Evolutionary conservation across 2,888 invertebrate genomes (phyloP).

Genomic region (Luffia ferchaultella): DNA sequence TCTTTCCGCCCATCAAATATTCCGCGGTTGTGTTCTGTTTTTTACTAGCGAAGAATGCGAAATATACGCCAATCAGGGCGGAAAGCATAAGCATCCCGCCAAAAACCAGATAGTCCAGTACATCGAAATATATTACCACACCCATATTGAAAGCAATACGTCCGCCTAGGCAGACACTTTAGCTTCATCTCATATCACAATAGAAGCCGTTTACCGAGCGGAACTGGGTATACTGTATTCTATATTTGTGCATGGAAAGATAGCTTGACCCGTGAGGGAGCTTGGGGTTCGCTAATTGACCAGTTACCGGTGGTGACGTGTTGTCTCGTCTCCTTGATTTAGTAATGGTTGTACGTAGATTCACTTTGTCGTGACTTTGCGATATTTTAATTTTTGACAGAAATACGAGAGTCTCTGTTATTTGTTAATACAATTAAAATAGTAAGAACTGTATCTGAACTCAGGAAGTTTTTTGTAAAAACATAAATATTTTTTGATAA

Average conservation of each 20-base stretch:
- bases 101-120: conserved; percentile 73
- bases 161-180: conserved; percentile 34
- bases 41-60: conserved; percentile 72
- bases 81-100: conserved; percentile 71
- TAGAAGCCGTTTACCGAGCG: conserved; percentile 34
- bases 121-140: conserved; percentile 55
- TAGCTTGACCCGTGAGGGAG: conserved; percentile 27
- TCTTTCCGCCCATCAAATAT: conserved; percentile 78
- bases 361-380: too few species aligned
- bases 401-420: too few species aligned
- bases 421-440: too few species aligned
- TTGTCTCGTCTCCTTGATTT: too few species aligned
- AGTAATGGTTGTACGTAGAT: too few species aligned
- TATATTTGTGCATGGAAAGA: conserved; percentile 31
- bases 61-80: conserved; percentile 73
- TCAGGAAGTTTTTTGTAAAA: too few species aligned
- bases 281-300: conserved; percentile 39
- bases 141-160: conserved; percentile 22
- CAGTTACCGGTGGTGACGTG: conserved; percentile 29
- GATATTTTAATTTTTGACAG: too few species aligned
- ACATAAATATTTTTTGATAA: too few species aligned
- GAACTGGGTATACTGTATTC: conserved; percentile 31
- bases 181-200: conserved; percentile 39
- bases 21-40: conserved; percentile 76
- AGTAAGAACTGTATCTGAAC: too few species aligned